Base-by-base conservation (phyloP, 2,113 vertebrate species). In the Burhinus bistriatus region DNA sequence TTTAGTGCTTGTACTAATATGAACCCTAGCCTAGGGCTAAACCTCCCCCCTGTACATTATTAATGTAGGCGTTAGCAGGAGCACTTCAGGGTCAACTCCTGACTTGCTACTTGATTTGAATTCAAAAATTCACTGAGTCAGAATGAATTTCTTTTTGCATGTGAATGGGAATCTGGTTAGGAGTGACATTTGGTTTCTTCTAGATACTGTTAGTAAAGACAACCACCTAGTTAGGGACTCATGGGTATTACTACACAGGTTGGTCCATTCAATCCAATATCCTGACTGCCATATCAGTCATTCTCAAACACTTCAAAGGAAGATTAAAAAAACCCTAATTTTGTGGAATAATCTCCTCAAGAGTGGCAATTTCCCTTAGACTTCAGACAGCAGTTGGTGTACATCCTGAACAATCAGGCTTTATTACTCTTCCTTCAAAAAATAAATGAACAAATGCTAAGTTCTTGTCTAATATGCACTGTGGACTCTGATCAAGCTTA, bases 21-120 rank as follows among this genome's bases (percentile, higher is more conserved):
- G 18, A 90, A 87, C 71, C 75, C 51, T 66, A 84, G 72, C 76
- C 73, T 49, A 78, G 54, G 69, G 89, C 38, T 65, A 93, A 47
- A 94, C 32, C 76, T 55, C 30, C 30, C 9, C 6, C 0, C 30
- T 12, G 44, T 64, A 54, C 12, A 85, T 93, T 83, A 89, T 86
- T 92, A 85, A 78, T n/a, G 22, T 29, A 58, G 64, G 68, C 87
- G 68, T 80, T 92, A 87, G 65, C 73, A 94, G 80, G 52, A 89
- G 11, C 61, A 95, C 52, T 93, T 84, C 66, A 95, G 49, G 82
- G 87, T 96, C 75, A 93, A 3, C 36, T 88, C 62, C 70, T 49
- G 36, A 83, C 84, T 91, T 86, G 75, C 8, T 14, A 29, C 75
- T 83, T 93, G 49, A 85, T 86, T 87, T 90, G 72, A 96, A 94